These are phyloP conservation scores for Drosophila novamexicana DNA, from an alignment of 1,140 invertebrate species.

Conservation along the genomic window DNA sequence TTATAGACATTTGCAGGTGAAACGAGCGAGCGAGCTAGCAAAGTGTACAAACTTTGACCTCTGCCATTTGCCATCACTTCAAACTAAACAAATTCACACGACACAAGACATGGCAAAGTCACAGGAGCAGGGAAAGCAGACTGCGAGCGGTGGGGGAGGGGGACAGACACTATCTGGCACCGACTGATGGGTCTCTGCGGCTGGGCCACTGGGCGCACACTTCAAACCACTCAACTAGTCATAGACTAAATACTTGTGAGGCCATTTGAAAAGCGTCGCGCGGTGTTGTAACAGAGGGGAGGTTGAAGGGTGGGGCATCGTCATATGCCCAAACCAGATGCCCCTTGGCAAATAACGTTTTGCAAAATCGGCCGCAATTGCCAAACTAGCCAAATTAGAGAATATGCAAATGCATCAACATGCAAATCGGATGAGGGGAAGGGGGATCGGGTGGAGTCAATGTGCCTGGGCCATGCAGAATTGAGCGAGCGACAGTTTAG, in stretches of 20 bases:
- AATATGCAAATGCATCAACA: constrained; percentile 79
- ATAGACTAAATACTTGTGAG: constrained; percentile 77
- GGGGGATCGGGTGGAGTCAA: too few species aligned
- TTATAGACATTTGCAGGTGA: constrained; percentile 43
- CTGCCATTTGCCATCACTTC: constrained; percentile 46
- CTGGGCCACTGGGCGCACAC: constrained; percentile 41
- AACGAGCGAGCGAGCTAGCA: not conserved
- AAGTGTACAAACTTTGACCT: constrained; percentile 33
- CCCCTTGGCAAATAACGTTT: constrained; percentile 74
- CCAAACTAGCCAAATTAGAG: constrained; percentile 81
- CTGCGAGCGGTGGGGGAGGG: not conserved
- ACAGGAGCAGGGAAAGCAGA: constrained; percentile 6
- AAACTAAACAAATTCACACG: constrained; percentile 76
- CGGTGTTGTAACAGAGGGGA: not conserved
- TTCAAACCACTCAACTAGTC: constrained; percentile 74
- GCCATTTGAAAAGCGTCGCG: constrained; percentile 23
- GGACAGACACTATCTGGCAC: not conserved
- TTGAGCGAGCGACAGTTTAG: constrained; percentile 19
- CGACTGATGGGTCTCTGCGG: constrained; percentile 5
- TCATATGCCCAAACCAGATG: constrained; percentile 23
- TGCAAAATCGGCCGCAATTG: constrained; percentile 81
- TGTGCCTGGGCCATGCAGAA: not conserved
- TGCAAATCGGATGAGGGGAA: constrained; percentile 26
- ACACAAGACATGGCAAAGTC: constrained; percentile 54
- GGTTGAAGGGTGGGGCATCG: not conserved